A percentile compares a stretch with the other conserved stretches of the same genome.
phyloP scores from a whole-genome alignment of 2,797 vertebrate genomes.

The Phrynocephalus forsythii region DNA sequence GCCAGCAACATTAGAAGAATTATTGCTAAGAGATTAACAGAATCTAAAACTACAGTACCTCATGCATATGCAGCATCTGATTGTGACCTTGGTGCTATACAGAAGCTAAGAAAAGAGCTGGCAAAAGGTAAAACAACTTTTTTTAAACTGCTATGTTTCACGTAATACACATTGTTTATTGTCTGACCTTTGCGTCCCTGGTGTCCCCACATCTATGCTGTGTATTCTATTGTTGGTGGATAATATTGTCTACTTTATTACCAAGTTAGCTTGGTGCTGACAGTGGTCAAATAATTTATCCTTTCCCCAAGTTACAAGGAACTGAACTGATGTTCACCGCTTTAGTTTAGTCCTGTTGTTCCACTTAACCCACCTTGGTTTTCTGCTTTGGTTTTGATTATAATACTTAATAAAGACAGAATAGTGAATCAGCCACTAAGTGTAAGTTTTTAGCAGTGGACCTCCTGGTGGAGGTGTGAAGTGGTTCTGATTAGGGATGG shows the following conservation, averaged over 20 bases:
- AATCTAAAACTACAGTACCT: slow-evolving; percentile 94
- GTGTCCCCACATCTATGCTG: slow-evolving; percentile 2
- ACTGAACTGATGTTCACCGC: neutral
- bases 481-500: too few species aligned
- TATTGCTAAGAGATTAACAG: slow-evolving; percentile 92
- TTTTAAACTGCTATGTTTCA: slow-evolving; percentile 6
- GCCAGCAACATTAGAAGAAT: slow-evolving; percentile 91
- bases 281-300: neutral
- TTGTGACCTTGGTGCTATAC: slow-evolving; percentile 90
- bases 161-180: neutral
- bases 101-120: slow-evolving; percentile 86
- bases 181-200: neutral
- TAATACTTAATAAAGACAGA: neutral
- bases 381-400: neutral
- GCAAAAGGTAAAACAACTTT: slow-evolving; percentile 83
- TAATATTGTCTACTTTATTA: neutral
- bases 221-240: slow-evolving; percentile 17
- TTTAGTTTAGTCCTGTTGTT: neutral
- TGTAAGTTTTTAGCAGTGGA: too few species aligned
- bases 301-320: neutral
- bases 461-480: too few species aligned
- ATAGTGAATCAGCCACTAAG: neutral
- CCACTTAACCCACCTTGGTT: neutral
- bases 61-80: slow-evolving; percentile 91
- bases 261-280: neutral